Percentiles rank a stretch among this genome's conserved stretches.
phyloP scores from a whole-genome alignment of 2,797 vertebrate genomes.

The Cirrhinus molitorella region DNA sequence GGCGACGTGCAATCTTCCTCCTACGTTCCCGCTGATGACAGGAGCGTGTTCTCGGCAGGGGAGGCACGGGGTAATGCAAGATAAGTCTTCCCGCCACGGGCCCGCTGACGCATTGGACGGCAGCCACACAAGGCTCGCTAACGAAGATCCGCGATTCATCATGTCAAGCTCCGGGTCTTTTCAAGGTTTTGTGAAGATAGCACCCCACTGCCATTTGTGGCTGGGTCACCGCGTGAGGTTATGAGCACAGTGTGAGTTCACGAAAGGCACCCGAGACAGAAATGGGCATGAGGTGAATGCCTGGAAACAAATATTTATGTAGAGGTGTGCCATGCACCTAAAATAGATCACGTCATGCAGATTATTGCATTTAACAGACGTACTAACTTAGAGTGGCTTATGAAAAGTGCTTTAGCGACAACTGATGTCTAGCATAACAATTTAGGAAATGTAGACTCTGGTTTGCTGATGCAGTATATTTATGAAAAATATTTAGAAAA shows the following conservation, averaged over 20 bases:
- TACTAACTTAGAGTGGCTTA: background rate
- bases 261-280: background rate
- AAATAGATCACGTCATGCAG: background rate
- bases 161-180: slow-evolving; percentile 25
- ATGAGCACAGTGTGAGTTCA: background rate
- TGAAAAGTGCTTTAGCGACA: background rate
- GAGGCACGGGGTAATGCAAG: slow-evolving; percentile 42
- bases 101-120: slow-evolving; percentile 39
- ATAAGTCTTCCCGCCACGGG: slow-evolving; percentile 42
- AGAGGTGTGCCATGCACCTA: background rate
- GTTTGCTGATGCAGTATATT: background rate
- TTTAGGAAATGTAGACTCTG: background rate
- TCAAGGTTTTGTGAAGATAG: slow-evolving; percentile 29
- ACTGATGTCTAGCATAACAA: background rate
- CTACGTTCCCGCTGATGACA: slow-evolving; percentile 35
- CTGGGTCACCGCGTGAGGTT: background rate
- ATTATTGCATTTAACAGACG: background rate
- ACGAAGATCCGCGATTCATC: slow-evolving; percentile 7
- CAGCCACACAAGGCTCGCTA: slow-evolving; percentile 17
- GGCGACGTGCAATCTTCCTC: slow-evolving; percentile 9
- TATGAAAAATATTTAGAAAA: background rate
- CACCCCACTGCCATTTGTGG: background rate
- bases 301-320: background rate
- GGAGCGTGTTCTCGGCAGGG: slow-evolving; percentile 49
- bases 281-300: background rate